phyloP scores from a whole-genome alignment of 2,113 vertebrate species.

The Chlamydotis undulata region DNA sequence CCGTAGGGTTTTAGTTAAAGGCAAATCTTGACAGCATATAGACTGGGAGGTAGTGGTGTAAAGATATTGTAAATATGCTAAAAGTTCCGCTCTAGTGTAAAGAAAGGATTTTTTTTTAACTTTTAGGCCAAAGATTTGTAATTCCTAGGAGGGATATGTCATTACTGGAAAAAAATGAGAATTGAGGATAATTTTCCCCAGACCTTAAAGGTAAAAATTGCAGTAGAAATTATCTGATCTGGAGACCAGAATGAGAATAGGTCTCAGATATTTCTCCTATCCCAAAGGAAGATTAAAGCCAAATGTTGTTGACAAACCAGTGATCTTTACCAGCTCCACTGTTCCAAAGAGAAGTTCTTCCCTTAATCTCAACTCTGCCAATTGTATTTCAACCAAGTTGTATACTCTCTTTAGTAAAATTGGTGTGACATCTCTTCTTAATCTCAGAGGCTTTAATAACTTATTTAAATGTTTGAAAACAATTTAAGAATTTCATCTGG shows the following conservation, averaged over 20 bases:
- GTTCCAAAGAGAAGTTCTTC: not conserved
- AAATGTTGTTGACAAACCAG: not conserved
- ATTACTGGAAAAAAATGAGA: slow-evolving; percentile 22
- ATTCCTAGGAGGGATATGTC: not conserved
- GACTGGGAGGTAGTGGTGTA: not conserved
- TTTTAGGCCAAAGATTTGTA: not conserved
- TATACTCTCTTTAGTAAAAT: not conserved
- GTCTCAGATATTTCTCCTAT: not conserved
- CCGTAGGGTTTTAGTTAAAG: not conserved
- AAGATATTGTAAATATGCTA: not conserved
- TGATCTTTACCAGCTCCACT: not conserved
- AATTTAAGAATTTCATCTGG: not conserved
- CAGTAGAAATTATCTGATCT: not conserved
- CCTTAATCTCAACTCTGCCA: not conserved
- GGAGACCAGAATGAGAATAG: not conserved
- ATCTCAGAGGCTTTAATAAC: not conserved
- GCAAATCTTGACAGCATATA: not conserved
- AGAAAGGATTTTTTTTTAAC: not conserved
- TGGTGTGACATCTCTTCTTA: not conserved
- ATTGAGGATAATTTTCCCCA: not conserved
- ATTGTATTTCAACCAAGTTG: not conserved
- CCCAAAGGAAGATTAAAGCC: not conserved
- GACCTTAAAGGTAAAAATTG: slow-evolving; percentile 4
- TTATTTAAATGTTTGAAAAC: not conserved
- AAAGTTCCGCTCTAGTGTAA: not conserved